Percentiles rank a stretch among this genome's conserved stretches.
Conservation (phyloP, 2,888 invertebrate genomes). For the Nomada flava region DNA sequence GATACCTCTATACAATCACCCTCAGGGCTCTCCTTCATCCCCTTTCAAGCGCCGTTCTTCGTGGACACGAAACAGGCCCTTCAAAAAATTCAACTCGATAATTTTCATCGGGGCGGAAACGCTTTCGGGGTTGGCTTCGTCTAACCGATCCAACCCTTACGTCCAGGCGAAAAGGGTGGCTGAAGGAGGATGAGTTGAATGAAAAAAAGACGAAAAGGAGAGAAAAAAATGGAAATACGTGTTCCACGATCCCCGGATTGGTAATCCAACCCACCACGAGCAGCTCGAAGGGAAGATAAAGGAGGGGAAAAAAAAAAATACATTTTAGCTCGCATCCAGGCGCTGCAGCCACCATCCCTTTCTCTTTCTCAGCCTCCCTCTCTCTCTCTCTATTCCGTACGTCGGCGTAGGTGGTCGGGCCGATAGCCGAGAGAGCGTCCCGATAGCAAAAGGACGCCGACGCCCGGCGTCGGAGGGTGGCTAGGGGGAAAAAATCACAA, state of each 20-base stretch:
- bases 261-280: slow-evolving; percentile 74
- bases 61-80: slow-evolving; percentile 22
- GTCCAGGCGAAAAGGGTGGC: slow-evolving; percentile 39
- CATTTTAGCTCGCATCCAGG: slow-evolving; percentile 76
- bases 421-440: slow-evolving; percentile 77
- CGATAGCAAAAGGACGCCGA: slow-evolving; percentile 81
- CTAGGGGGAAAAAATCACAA: slow-evolving; percentile 70
- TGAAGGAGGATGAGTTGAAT: not conserved
- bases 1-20: slow-evolving; percentile 1
- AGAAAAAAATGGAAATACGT: slow-evolving; percentile 64
- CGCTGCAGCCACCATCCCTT: slow-evolving; percentile 64
- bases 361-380: not conserved
- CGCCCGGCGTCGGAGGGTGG: slow-evolving; percentile 77
- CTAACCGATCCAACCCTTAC: slow-evolving; percentile 61
- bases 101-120: slow-evolving; percentile 61
- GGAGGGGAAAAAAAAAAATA: slow-evolving; percentile 69
- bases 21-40: not conserved
- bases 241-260: slow-evolving; percentile 71
- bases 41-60: not conserved
- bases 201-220: slow-evolving; percentile 41
- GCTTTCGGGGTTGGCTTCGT: slow-evolving; percentile 32
- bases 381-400: slow-evolving; percentile 46
- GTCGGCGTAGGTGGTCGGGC: slow-evolving; percentile 73
- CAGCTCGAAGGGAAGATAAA: slow-evolving; percentile 75
- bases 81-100: slow-evolving; percentile 67